Base-by-base conservation (phyloP, 1,140 invertebrate genomes). In the Planococcus citri region DNA sequence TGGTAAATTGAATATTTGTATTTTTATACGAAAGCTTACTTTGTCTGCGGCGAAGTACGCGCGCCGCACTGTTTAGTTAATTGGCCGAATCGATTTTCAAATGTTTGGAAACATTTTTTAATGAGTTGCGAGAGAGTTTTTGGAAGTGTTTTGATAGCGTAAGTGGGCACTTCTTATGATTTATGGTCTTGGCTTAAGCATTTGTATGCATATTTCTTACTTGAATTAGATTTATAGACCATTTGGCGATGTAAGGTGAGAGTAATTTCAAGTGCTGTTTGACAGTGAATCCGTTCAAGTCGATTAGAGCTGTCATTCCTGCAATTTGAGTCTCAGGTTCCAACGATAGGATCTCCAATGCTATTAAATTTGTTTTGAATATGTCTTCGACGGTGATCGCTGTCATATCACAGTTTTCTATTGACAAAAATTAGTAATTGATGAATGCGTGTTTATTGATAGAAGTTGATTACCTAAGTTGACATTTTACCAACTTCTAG, bases 251-350 rank as follows among this genome's bases (percentile, higher is more conserved):
- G 1, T 75, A 73, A 3, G 80, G 80, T 14, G 80, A 79, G 60
- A 80, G 76, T 71, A 80, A 79, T 68, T 78, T 77, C 9, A 79
- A 79, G 70, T 82, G 80, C 64, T 79, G 78, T 20, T 80, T 72
- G 24, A 78, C 76, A 25, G 71, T 69, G 17, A 81, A 75, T n/a
- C 79, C 79, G 27, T 75, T 75, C 76, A 82, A 78, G 71, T 82
- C 81, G 9, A 81, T 72, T 21, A 82, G 75, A 27, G 79, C 75
- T 14, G 78, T 75, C 0, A 81, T 72, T 1, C 81, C 81, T 0
- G 77, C 74, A 14, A 82, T 76, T 75, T 82, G 81, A 10, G 79
- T 80, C 71, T 79, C 75, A 2, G 77, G 73, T 51, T 81, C 78
- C 27, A 77, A 75, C 0, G 71, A 67, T 27, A 72, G 21, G 0